A percentile compares a stretch with the other conserved stretches of the same genome.
Conservation (phyloP, 2,888 invertebrate species). For the Agrochola circellaris region DNA sequence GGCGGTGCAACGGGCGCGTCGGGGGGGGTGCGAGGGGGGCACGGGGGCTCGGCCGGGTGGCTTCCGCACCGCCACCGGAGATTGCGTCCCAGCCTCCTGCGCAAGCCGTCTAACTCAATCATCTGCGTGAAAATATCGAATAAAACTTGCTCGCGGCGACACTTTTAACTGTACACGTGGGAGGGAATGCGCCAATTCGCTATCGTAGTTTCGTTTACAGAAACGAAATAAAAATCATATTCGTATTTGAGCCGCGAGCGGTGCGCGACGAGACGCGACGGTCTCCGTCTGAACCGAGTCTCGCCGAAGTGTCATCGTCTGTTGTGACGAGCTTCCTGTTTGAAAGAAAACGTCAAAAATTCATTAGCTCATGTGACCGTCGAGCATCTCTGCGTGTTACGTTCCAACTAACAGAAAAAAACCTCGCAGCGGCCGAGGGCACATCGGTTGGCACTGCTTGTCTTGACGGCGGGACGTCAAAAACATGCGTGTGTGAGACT, state of each 20-base stretch:
- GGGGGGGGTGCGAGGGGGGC: conserved; percentile 20
- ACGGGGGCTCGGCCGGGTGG: conserved; percentile 62
- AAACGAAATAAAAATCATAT: conserved; percentile 76
- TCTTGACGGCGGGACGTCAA: conserved; percentile 85
- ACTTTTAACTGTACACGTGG: conserved; percentile 79
- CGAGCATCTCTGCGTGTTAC: conserved; percentile 68
- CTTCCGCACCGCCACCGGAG: conserved; percentile 85
- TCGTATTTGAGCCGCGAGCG: conserved; percentile 68
- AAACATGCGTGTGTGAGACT: conserved; percentile 84
- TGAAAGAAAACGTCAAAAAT: conserved; percentile 76
- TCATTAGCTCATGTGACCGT: conserved; percentile 80
- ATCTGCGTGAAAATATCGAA: conserved; percentile 87
- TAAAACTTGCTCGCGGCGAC: conserved; percentile 82
- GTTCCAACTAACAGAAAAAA: conserved; percentile 82
- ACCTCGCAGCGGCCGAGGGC: conserved; percentile 69
- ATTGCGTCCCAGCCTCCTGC: conserved; percentile 88
- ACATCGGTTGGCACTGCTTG: conserved; percentile 83
- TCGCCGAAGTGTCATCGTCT: conserved; percentile 69
- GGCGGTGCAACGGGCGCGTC: conserved; percentile 70
- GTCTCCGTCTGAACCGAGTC: conserved; percentile 66
- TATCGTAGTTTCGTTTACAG: conserved; percentile 71
- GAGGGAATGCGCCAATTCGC: conserved; percentile 72
- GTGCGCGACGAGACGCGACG: conserved; percentile 39
- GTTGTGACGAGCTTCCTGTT: conserved; percentile 80
- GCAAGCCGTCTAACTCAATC: conserved; percentile 88